Percentiles rank a stretch among this genome's conserved stretches.
Evolutionary conservation across 2,113 vertebrate species (phyloP).

Genomic region (Hyperoodon ampullatus): DNA sequence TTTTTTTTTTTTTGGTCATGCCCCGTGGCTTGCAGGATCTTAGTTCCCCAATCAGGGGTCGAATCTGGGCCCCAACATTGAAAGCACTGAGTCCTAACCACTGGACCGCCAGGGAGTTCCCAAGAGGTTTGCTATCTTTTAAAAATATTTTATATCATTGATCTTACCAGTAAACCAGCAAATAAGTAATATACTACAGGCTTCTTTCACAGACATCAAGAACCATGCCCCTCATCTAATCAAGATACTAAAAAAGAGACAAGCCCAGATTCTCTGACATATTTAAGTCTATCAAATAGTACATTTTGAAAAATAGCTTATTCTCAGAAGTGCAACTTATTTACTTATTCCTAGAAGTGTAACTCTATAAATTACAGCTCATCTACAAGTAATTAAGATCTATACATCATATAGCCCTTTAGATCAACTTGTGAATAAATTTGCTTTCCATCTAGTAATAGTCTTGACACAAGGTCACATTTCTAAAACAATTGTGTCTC

Average conservation of each 20-base stretch:
- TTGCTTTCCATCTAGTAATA: background rate
- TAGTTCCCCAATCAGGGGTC: background rate
- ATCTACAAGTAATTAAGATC: background rate
- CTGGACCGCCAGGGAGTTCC: background rate
- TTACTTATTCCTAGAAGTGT: background rate
- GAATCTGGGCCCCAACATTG: background rate
- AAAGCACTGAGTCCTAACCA: background rate
- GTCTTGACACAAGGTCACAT: background rate
- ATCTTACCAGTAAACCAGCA: slow-evolving; percentile 19
- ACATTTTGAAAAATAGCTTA: slow-evolving; percentile 48
- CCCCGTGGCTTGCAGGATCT: background rate
- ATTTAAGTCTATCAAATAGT: slow-evolving; percentile 33
- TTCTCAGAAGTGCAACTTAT: background rate
- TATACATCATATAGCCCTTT: background rate
- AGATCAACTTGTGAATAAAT: background rate
- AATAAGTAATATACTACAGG: background rate
- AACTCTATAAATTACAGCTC: slow-evolving; percentile 16
- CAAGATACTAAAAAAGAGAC: slow-evolving; percentile 37
- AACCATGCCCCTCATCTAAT: background rate
- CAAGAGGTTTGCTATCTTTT: background rate
- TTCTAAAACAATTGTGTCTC: background rate
- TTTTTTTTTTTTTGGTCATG: background rate
- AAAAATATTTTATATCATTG: background rate
- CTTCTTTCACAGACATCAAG: background rate
- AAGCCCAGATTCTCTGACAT: slow-evolving; percentile 1